Percentiles rank a stretch among this genome's conserved stretches.
Conservation (phyloP, 1,140 invertebrate genomes). For the Hyphantria cunea region DNA sequence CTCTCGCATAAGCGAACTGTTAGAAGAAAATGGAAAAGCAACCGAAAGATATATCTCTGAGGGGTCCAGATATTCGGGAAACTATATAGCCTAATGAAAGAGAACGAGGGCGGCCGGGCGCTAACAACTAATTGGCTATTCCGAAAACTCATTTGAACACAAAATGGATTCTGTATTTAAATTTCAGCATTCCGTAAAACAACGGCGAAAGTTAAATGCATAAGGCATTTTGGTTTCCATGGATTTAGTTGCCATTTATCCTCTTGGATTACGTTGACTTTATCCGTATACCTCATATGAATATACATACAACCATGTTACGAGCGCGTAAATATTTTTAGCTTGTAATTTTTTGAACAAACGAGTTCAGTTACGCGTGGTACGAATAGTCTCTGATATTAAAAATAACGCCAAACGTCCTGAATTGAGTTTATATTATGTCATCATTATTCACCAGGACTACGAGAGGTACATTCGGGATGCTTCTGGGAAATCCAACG, state of each 20-base stretch:
- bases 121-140: conserved; percentile 82
- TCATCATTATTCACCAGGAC: conserved; percentile 68
- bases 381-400: no score
- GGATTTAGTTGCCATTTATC: conserved; percentile 47
- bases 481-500: conserved; percentile 70
- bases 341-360: neutral
- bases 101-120: conserved; percentile 75
- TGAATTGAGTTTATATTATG: conserved; percentile 30
- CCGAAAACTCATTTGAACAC: conserved; percentile 81
- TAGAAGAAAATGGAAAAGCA: conserved; percentile 72
- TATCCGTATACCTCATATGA: conserved; percentile 1
- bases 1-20: conserved; percentile 50
- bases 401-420: neutral
- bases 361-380: neutral
- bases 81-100: conserved; percentile 81
- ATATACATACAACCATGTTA: neutral
- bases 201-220: conserved; percentile 74
- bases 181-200: conserved; percentile 78
- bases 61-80: conserved; percentile 76
- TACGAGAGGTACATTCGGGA: conserved; percentile 50
- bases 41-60: conserved; percentile 71
- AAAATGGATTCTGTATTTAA: conserved; percentile 82
- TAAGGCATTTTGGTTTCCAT: conserved; percentile 61
- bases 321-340: neutral
- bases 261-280: conserved; percentile 13